Evolutionary conservation across 2,113 vertebrate genomes (phyloP), one percentile per base, ranked within the genome.

Genomic region (Thunnus thynnus): DNA sequence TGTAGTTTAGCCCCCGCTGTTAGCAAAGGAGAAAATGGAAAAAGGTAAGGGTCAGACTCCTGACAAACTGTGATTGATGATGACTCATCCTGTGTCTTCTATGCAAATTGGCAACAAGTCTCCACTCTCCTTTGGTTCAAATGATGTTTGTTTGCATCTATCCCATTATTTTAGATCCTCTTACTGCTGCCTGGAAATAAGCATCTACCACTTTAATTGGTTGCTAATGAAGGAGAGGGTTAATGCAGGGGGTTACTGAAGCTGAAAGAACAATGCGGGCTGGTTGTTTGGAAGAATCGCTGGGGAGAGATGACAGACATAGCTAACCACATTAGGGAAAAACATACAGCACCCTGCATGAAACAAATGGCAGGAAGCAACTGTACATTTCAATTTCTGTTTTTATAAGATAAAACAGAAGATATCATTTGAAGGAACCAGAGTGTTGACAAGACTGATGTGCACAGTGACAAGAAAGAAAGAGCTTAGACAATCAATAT

Each of bases 321-420:
- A 13, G 20, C n/a, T 10, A 44, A 9, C 3, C 2, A 22, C 5
- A 56, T 13, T 6, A 32, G n/a, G 16, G n/a, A 52, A 25, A 46
- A 8, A 54, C 13, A 67, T 3, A 62, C 17, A 14, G 20, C 22
- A 54, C 20, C 8, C 69, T 57, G 36, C 9, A 36, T 5, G 56
- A 68, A 32, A 78, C 30, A 5, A 41, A 55, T 13, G 47, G 46
- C 18, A 68, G 20, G 7, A 2, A 11, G 22, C 27, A 32, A 44
- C 18, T 30, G 5, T 17, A 18, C 20, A 46, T 27, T 48, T 14
- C 0, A 25, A 2, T 65, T 62, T 41, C 36, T 48, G 1, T 5
- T 71, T 58, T 48, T n/a, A 63, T 91, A 83, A 18, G 84, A 92
- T 41, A 86, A 51, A 73, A 88, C 58, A 86, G n/a, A 56, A 25